phyloP scores from a whole-genome alignment of 2,797 vertebrate species.

The Xenopus petersii region DNA sequence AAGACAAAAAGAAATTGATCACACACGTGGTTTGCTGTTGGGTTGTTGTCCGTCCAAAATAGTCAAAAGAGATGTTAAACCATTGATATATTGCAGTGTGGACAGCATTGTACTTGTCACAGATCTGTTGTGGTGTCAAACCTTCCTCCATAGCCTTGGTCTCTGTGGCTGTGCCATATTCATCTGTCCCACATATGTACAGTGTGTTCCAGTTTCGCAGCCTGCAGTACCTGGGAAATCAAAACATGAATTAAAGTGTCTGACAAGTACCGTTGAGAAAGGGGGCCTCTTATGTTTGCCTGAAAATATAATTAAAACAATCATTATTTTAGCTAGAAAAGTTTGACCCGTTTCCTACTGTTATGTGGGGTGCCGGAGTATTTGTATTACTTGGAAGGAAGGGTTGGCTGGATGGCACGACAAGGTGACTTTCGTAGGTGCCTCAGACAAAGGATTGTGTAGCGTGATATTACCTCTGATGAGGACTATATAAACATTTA shows the following conservation, averaged over 20 bases:
- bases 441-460: too few relatives aligned
- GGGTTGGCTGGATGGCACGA: too few relatives aligned
- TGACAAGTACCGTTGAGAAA: too few relatives aligned
- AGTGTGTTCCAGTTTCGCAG: constrained; percentile 84
- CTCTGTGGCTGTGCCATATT: constrained; percentile 95
- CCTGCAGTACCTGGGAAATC: constrained; percentile 75
- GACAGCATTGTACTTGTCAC: constrained; percentile 85
- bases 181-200: constrained; percentile 88
- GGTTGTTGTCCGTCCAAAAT: constrained; percentile 91
- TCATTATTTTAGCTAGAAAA: too few relatives aligned
- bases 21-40: constrained; percentile 82
- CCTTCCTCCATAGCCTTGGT: constrained; percentile 92
- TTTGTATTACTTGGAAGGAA: too few relatives aligned
- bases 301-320: too few relatives aligned
- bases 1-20: not conserved
- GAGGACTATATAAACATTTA: too few relatives aligned
- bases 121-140: constrained; percentile 85
- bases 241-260: not conserved
- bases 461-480: too few relatives aligned
- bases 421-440: too few relatives aligned
- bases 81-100: constrained; percentile 84
- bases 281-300: too few relatives aligned
- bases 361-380: too few relatives aligned
- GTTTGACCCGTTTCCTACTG: too few relatives aligned
- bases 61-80: constrained; percentile 90